These are phyloP conservation scores for Calidris pugnax DNA, from an alignment of 2,113 vertebrate species.

Conservation along the genomic window DNA sequence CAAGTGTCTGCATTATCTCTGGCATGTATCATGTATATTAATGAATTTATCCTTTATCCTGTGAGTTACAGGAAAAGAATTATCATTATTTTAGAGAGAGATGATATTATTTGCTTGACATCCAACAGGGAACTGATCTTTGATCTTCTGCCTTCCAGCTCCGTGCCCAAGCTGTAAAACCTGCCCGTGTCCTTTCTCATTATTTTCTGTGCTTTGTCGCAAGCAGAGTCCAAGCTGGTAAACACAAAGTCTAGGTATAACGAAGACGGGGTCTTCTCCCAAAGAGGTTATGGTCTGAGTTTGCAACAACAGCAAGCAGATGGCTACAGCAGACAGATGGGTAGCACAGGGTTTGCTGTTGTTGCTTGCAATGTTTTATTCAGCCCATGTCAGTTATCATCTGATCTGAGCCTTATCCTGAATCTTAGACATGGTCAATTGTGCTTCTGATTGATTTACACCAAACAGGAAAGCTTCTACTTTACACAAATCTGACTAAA, in stretches of 20 bases:
- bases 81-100: not conserved
- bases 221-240: not conserved
- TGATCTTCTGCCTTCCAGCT: not conserved
- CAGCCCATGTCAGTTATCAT: not conserved
- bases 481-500: not conserved
- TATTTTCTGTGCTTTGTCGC: not conserved
- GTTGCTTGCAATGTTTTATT: not conserved
- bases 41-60: not conserved
- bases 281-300: not conserved
- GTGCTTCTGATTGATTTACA: not conserved
- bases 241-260: not conserved
- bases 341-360: not conserved
- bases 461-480: not conserved
- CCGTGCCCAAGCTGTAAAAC: rapidly evolving
- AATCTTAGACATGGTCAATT: not conserved
- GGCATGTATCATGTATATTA: not conserved
- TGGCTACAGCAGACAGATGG: not conserved
- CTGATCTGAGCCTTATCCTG: not conserved
- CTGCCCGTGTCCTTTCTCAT: not conserved
- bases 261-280: not conserved
- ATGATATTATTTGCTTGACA: not conserved
- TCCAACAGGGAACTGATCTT: not conserved
- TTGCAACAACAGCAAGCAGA: not conserved
- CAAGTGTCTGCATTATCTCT: not conserved
- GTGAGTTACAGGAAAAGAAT: not conserved